phyloP scores from a whole-genome alignment of 2,888 invertebrate species.

The Protonemura montana region DNA sequence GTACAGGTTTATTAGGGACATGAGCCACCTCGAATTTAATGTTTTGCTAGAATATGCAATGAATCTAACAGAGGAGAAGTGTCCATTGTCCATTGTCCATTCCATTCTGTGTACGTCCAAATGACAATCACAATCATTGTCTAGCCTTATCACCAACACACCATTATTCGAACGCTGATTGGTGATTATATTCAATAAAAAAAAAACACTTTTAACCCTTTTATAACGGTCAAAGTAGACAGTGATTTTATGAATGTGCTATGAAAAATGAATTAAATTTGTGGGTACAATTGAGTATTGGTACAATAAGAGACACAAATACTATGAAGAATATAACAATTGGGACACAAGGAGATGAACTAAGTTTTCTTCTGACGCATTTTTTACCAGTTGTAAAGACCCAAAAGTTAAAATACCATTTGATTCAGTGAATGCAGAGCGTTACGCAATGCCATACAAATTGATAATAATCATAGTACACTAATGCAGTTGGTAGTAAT shows the following conservation, averaged over 20 bases:
- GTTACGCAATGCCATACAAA: neutral
- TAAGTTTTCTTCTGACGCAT: too few species aligned
- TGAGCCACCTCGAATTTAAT: neutral
- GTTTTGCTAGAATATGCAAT: neutral
- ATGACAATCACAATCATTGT: slow-evolving; percentile 41
- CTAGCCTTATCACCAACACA: neutral
- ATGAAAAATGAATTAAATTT: neutral
- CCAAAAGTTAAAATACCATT: too few species aligned
- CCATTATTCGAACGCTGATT: slow-evolving; percentile 17
- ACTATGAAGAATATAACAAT: too few species aligned
- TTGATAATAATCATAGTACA: neutral
- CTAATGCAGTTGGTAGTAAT: neutral
- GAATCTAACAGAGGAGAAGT: neutral
- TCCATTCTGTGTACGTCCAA: slow-evolving; percentile 8
- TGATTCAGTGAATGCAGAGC: too few species aligned
- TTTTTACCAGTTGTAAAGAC: too few species aligned
- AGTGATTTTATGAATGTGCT: neutral
- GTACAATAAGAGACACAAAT: too few species aligned
- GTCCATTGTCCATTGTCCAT: slow-evolving; percentile 10
- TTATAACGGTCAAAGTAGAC: neutral
- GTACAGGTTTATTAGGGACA: neutral
- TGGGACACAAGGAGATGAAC: too few species aligned
- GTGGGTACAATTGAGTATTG: too few species aligned
- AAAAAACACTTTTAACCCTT: neutral
- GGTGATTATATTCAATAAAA: neutral